Evolutionary conservation across 2,888 invertebrate genomes (phyloP).

Genomic region (Patella ulyssiponensis): DNA sequence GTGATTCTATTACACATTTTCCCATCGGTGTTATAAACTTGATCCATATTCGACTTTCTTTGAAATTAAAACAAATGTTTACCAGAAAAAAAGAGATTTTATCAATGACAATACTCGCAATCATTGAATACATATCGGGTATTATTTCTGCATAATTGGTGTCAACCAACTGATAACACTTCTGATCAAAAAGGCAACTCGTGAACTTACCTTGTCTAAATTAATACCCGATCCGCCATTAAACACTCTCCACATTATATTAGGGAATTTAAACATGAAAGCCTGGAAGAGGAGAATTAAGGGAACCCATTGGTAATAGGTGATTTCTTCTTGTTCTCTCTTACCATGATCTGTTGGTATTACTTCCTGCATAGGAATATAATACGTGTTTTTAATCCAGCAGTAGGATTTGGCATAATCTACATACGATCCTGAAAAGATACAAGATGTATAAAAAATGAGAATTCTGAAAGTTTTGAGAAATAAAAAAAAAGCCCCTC

Average conservation of each 20-base stretch:
- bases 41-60: too few species aligned
- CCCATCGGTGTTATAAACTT: too few species aligned
- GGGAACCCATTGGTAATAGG: slow-evolving; percentile 67
- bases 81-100: too few species aligned
- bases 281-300: slow-evolving; percentile 62
- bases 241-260: slow-evolving; percentile 61
- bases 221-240: slow-evolving; percentile 61
- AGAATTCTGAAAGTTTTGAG: not conserved
- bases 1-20: too few species aligned
- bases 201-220: slow-evolving; percentile 54
- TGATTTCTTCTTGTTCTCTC: slow-evolving; percentile 58
- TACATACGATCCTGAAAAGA: slow-evolving; percentile 56
- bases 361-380: slow-evolving; percentile 61
- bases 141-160: too few species aligned
- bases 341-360: slow-evolving; percentile 58
- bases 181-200: not conserved
- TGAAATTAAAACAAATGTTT: too few species aligned
- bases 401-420: slow-evolving; percentile 63
- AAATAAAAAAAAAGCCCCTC: not conserved
- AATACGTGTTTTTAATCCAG: slow-evolving; percentile 68
- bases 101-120: too few species aligned
- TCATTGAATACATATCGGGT: too few species aligned
- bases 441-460: not conserved
- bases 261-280: slow-evolving; percentile 64
- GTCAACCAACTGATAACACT: too few species aligned